phyloP scores from a whole-genome alignment of 1,140 invertebrate genomes.

The Penaeus indicus region DNA sequence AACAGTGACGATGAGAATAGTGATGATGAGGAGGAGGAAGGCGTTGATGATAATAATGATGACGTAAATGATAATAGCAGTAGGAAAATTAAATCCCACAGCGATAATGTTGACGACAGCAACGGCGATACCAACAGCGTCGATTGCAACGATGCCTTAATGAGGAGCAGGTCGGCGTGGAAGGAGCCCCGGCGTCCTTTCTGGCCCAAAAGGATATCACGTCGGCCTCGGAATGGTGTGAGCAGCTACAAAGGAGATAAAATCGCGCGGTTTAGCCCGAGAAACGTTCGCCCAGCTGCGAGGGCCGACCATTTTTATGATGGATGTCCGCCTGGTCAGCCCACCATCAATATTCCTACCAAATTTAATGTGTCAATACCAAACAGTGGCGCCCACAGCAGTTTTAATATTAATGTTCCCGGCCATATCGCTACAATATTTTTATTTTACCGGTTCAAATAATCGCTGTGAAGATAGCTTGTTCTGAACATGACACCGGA shows the following conservation, averaged over 20 bases:
- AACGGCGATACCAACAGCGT: too few species aligned
- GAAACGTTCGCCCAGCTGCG: constrained; percentile 45
- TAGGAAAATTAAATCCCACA: too few species aligned
- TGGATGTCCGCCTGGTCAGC: constrained; percentile 62
- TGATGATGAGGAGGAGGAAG: too few species aligned
- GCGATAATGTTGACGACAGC: too few species aligned
- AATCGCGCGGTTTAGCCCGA: background rate
- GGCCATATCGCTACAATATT: constrained; percentile 51
- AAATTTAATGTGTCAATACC: constrained; percentile 64
- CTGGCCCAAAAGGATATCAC: too few species aligned
- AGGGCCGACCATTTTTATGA: constrained; percentile 54
- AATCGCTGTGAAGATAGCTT: constrained; percentile 38
- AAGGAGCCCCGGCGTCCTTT: too few species aligned
- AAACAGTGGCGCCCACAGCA: constrained; percentile 58
- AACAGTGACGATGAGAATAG: too few species aligned
- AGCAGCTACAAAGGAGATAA: background rate
- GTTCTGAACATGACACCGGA: background rate
- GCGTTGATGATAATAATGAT: too few species aligned
- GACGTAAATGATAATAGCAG: too few species aligned
- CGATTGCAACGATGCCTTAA: too few species aligned
- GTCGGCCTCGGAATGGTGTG: too few species aligned
- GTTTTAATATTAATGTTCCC: constrained; percentile 62
- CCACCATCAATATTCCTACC: constrained; percentile 63
- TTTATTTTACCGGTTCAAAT: constrained; percentile 54
- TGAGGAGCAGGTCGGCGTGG: too few species aligned